Conservation (phyloP, 1,140 invertebrate species). For the Arion vulgaris region DNA sequence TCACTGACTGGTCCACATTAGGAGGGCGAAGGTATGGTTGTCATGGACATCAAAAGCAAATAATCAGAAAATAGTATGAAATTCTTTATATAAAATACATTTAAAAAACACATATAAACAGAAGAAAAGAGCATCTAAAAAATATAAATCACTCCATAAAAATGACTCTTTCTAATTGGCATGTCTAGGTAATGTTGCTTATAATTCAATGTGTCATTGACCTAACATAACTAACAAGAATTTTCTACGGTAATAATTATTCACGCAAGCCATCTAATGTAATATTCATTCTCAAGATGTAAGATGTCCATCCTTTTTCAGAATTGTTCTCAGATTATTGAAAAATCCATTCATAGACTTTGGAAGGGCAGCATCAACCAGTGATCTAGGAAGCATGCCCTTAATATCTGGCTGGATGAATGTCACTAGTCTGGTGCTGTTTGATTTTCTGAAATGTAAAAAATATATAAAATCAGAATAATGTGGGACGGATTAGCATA, state of each 20-base stretch:
- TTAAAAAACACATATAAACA: no score
- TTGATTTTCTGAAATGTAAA: conserved; percentile 51
- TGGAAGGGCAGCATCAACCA: conserved; percentile 59
- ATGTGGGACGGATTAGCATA: no score
- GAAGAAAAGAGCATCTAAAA: no score
- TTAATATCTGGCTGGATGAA: conserved; percentile 63
- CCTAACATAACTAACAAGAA: background rate
- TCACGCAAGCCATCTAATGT: background rate
- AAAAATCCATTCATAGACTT: conserved; percentile 59
- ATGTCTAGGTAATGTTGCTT: no score
- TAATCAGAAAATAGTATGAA: no score
- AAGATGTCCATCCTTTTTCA: conserved; percentile 58
- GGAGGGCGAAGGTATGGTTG: no score
- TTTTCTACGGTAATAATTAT: background rate
- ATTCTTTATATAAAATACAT: no score
- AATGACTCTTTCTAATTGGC: no score
- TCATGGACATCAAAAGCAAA: no score
- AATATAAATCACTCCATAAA: no score
- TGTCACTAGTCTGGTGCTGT: conserved; percentile 56
- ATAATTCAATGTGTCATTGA: no score
- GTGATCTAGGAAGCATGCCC: conserved; percentile 57
- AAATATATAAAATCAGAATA: conserved; percentile 4
- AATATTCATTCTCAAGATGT: background rate
- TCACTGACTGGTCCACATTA: no score
- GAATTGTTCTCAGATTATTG: conserved; percentile 47